Base-by-base conservation (phyloP, 2,797 vertebrate genomes). In the Anabas testudineus region DNA sequence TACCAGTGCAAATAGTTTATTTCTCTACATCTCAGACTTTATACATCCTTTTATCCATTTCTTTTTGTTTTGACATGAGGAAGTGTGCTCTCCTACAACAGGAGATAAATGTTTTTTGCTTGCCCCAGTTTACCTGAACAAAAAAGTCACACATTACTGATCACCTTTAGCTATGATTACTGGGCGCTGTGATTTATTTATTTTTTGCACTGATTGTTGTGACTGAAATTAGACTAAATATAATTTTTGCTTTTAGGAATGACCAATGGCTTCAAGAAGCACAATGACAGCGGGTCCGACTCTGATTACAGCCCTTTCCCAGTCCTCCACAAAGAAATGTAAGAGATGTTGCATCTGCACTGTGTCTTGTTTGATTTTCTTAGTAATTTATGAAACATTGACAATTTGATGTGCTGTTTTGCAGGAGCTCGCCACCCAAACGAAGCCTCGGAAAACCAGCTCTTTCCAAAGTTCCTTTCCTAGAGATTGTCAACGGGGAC, bases 371-470 rank as follows among this genome's bases (percentile, higher is more conserved):
- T 37, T 47, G 52, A 2, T 49, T 60, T 24, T 26, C 10, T 14
- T 36, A 15, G 22, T 28, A 4, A 59, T 52, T 39, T n/a, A 21
- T 9, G 14, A 6, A 10, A 13, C 2, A 10, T 13, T 82, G 13
- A 86, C 28, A 10, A 21, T 19, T 24, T 2, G n/a, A 15, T 13
- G 3, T 91, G 7, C 3, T 39, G 0, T 76, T 0, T 81, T 48
- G 69, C 74, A 98, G 96, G 48, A 91, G 83, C 83, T 91, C 93
- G 2, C 95, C 95, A 28, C 96, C 95, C 65, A 98, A 97, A 88
- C 93, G 95, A 60, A 97, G 97, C 77, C 94, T 96, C 15, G 97
- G 97, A 66, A 99, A 99, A 89, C 97, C 98, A 0, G 95, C 97
- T 60, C 95, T 99, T 39, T 95, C 95, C 77, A 95, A 96, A 83